Conservation (phyloP, 2,888 invertebrate species). For the Tinea semifulvella region DNA sequence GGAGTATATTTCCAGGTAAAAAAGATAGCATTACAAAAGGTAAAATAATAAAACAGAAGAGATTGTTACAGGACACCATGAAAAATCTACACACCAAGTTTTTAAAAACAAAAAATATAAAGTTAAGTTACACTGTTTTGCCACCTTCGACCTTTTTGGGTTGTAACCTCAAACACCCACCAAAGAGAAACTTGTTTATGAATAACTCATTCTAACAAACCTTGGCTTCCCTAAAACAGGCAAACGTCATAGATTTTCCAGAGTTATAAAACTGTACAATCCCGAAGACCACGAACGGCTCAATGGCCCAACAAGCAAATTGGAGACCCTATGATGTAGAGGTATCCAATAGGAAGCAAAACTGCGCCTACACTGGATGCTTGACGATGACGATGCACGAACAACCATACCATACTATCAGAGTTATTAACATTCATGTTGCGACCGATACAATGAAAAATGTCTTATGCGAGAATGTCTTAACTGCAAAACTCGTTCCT, state of each 20-base stretch:
- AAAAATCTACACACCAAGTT: slow-evolving; percentile 18
- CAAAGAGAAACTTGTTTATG: slow-evolving; percentile 19
- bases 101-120: slow-evolving; percentile 17
- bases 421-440: slow-evolving; percentile 20
- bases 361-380: too few relatives aligned
- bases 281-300: too few relatives aligned
- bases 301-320: too few relatives aligned
- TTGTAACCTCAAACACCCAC: slow-evolving; percentile 12
- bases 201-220: slow-evolving; percentile 19
- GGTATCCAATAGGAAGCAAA: too few relatives aligned
- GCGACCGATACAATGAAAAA: slow-evolving; percentile 21
- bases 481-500: slow-evolving; percentile 17
- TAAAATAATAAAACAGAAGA: slow-evolving; percentile 17
- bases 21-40: slow-evolving; percentile 15
- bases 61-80: slow-evolving; percentile 18
- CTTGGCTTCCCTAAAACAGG: slow-evolving; percentile 20
- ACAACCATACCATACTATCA: too few relatives aligned
- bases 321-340: too few relatives aligned
- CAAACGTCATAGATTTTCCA: slow-evolving; percentile 19
- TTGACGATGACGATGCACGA: too few relatives aligned
- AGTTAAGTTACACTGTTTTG: slow-evolving; percentile 16
- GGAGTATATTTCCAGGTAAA: slow-evolving; percentile 13
- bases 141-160: slow-evolving; percentile 15
- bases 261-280: too few relatives aligned
- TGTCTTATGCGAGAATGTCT: slow-evolving; percentile 19